phyloP scores from a whole-genome alignment of 2,888 invertebrate species.

The Cistogaster globosa region DNA sequence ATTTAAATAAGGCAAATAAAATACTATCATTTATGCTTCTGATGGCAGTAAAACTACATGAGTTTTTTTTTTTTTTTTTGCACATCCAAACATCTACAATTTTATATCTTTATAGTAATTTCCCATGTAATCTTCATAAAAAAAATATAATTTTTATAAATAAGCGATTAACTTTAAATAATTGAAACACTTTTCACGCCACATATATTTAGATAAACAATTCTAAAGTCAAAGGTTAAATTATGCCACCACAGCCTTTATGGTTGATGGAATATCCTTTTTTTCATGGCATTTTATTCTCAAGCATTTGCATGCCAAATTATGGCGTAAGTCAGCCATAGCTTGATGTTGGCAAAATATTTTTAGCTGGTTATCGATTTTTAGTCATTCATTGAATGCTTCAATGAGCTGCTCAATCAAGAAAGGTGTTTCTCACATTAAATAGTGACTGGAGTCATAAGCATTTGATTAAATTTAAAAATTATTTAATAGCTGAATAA shows the following conservation, averaged over 20 bases:
- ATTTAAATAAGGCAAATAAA: no score
- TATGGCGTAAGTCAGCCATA: neutral
- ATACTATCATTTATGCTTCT: no score
- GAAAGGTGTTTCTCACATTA: constrained; percentile 53
- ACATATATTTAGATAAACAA: neutral
- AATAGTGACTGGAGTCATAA: constrained; percentile 34
- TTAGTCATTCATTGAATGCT: constrained; percentile 53
- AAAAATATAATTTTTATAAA: constrained; percentile 16
- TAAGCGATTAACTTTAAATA: constrained; percentile 41
- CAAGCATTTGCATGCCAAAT: constrained; percentile 24
- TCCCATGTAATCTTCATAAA: neutral
- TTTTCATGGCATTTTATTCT: neutral
- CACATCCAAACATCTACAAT: no score
- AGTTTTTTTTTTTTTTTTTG: no score
- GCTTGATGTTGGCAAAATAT: constrained; percentile 19
- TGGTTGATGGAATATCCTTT: neutral
- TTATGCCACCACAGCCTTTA: neutral
- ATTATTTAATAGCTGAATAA: neutral
- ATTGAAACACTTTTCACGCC: constrained; percentile 2
- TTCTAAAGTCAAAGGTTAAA: constrained; percentile 8
- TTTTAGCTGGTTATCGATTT: constrained; percentile 60
- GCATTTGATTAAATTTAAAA: constrained; percentile 34
- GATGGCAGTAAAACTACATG: no score
- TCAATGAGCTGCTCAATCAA: constrained; percentile 56
- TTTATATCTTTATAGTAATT: no score